phyloP scores from a whole-genome alignment of 2,797 vertebrate species.

The Psittacula echo region DNA sequence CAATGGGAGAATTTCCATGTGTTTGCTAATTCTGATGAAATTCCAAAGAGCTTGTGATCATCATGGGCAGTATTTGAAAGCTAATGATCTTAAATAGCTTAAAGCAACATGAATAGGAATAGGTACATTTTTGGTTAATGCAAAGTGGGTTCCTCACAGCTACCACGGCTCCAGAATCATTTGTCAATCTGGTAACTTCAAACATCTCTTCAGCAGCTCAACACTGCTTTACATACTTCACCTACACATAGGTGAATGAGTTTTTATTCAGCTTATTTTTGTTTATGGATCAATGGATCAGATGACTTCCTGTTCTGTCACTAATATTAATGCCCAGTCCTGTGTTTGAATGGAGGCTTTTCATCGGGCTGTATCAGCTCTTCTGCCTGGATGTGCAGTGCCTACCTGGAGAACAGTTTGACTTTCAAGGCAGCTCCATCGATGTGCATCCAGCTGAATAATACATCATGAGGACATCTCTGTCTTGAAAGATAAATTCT shows the following conservation, averaged over 20 bases:
- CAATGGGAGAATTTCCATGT: fast-evolving
- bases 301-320: not conserved
- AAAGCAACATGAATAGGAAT: not conserved
- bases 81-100: not conserved
- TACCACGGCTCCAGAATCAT: not conserved
- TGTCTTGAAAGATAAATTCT: not conserved
- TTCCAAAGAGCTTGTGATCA: not conserved
- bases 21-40: not conserved
- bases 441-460: not conserved
- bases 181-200: not conserved
- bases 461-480: not conserved
- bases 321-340: not conserved
- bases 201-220: not conserved
- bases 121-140: fast-evolving
- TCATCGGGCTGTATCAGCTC: not conserved
- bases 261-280: not conserved
- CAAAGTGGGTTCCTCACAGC: fast-evolving
- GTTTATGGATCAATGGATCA: not conserved
- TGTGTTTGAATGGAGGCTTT: not conserved
- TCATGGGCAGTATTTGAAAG: not conserved
- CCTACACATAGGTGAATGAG: fast-evolving
- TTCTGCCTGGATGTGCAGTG: not conserved
- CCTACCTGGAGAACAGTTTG: not conserved
- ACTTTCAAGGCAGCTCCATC: not conserved
- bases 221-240: not conserved